phyloP scores from a whole-genome alignment of 2,797 vertebrate species.

The Cynopterus sphinx region DNA sequence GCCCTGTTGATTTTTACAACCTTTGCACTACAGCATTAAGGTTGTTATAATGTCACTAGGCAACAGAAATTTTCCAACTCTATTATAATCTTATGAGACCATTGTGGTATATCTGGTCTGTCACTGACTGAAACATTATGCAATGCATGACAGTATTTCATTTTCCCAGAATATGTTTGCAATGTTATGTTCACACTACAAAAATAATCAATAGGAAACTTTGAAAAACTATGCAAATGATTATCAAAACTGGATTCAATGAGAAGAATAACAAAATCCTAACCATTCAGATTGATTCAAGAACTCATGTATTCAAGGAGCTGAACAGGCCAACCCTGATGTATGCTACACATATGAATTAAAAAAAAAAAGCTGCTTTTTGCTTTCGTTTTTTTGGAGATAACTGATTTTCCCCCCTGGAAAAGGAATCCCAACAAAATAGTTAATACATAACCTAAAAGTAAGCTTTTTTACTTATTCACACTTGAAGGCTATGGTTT shows the following conservation, averaged over 20 bases:
- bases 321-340: not conserved
- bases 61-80: not conserved
- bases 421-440: not conserved
- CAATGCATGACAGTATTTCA: not conserved
- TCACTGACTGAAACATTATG: not conserved
- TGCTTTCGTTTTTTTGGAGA: not conserved
- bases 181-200: conserved; percentile 20
- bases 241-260: conserved; percentile 25
- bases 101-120: not conserved
- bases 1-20: not conserved
- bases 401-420: not conserved
- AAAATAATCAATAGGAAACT: conserved; percentile 47
- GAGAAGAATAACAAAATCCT: conserved; percentile 42
- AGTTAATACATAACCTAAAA: not conserved
- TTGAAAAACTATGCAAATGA: conserved; percentile 32
- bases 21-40: not conserved
- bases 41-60: not conserved
- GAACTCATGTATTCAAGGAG: not conserved
- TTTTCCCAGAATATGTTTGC: conserved; percentile 20
- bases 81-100: not conserved
- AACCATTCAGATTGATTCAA: not conserved
- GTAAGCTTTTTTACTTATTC: not conserved
- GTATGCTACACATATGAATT: not conserved
- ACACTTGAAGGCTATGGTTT: not conserved
- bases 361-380: conserved; percentile 25